Evolutionary conservation across 1,140 invertebrate genomes (phyloP).

Genomic region (Trichonephila clavata): DNA sequence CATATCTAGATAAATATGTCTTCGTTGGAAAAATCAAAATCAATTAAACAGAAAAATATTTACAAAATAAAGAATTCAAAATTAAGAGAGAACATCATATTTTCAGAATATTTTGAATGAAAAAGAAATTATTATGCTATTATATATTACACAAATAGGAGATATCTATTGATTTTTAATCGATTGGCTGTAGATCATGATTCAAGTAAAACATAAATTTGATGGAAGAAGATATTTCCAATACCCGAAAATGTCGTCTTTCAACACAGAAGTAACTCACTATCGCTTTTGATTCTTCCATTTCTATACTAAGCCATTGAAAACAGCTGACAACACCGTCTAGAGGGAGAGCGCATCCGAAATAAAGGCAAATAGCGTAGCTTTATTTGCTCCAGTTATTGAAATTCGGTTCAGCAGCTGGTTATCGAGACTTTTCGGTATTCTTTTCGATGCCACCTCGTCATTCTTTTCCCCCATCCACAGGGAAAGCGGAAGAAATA

Average conservation of each 20-base stretch:
- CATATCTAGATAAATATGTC: too few relatives aligned
- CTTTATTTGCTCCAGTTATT: constrained; percentile 21
- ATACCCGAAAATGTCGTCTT: background rate
- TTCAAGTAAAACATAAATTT: too few relatives aligned
- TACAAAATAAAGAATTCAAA: too few relatives aligned
- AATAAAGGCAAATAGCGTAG: constrained; percentile 17
- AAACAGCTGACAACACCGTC: background rate
- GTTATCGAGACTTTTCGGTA: constrained; percentile 17
- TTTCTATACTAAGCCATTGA: background rate
- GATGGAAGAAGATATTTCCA: too few relatives aligned
- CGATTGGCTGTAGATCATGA: too few relatives aligned
- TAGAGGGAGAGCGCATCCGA: background rate
- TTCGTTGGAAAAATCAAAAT: too few relatives aligned
- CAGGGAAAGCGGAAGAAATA: background rate
- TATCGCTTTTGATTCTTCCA: background rate
- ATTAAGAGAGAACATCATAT: too few relatives aligned
- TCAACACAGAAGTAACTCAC: background rate
- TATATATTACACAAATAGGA: too few relatives aligned
- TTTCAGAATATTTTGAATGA: too few relatives aligned
- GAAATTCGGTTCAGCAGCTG: constrained; percentile 40
- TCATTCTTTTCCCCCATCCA: background rate
- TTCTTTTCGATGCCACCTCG: background rate
- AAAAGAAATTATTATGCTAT: too few relatives aligned
- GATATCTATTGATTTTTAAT: too few relatives aligned
- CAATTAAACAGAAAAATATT: too few relatives aligned